phyloP scores from a whole-genome alignment of 1,140 invertebrate genomes.

The Eueides isabella region DNA sequence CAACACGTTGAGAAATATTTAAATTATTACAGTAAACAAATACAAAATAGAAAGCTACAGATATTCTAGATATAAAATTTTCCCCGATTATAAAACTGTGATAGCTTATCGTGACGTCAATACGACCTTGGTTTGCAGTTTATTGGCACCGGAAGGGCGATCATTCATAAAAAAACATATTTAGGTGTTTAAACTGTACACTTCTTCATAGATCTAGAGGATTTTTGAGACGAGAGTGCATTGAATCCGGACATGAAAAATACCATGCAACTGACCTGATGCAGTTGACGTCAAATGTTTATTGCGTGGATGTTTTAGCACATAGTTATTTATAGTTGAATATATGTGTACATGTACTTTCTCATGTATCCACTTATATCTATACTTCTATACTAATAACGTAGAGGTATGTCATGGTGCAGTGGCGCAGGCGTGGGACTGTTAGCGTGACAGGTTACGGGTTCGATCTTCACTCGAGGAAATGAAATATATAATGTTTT shows the following conservation, averaged over 20 bases:
- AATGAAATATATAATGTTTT: too few species aligned
- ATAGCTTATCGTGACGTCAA: conserved; percentile 46
- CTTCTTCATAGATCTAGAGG: conserved; percentile 34
- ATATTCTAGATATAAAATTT: conserved; percentile 24
- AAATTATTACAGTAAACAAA: not conserved
- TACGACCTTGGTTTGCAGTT: conserved; percentile 44
- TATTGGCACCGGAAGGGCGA: conserved; percentile 43
- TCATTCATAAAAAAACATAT: conserved; percentile 34
- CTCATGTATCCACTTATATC: too few species aligned
- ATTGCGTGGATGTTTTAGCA: not conserved
- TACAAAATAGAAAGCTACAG: conserved; percentile 12
- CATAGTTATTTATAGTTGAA: not conserved
- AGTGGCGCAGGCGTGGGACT: too few species aligned
- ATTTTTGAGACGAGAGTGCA: conserved; percentile 20
- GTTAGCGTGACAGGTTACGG: too few species aligned
- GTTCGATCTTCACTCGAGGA: too few species aligned
- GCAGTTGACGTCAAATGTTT: conserved; percentile 11
- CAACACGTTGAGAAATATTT: not conserved
- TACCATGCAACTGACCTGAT: conserved; percentile 29
- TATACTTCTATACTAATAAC: too few species aligned
- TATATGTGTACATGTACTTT: not conserved
- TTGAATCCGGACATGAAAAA: conserved; percentile 24
- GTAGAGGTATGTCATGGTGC: too few species aligned
- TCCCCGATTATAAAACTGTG: conserved; percentile 28
- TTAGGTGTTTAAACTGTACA: conserved; percentile 14